These are phyloP conservation scores for Neotoxoptera formosana DNA, from an alignment of 1,140 invertebrate genomes.

Conservation along the genomic window DNA sequence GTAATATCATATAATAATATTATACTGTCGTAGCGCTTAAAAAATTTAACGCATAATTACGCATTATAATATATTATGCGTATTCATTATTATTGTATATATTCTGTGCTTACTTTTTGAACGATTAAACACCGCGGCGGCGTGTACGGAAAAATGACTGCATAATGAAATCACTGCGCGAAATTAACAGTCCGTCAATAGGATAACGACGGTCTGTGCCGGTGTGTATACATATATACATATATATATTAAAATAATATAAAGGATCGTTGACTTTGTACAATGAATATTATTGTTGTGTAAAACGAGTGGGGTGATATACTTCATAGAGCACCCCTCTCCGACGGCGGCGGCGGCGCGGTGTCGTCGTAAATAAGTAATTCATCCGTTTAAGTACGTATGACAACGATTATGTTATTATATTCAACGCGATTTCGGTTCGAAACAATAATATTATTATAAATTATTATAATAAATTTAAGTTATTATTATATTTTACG, in stretches of 20 bases:
- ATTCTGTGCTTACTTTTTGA: neutral
- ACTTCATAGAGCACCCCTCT: constrained; percentile 29
- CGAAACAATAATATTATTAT: constrained; percentile 23
- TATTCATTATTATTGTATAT: too few species aligned
- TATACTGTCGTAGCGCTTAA: neutral
- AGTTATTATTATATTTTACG: neutral
- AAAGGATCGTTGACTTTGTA: constrained; percentile 40
- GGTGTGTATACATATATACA: too few species aligned
- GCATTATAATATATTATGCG: too few species aligned
- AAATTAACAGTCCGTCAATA: constrained; percentile 13
- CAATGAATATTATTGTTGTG: constrained; percentile 9
- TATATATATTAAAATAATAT: neutral
- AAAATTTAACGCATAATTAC: neutral
- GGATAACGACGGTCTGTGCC: neutral
- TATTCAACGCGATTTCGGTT: neutral
- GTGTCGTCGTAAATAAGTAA: constrained; percentile 14
- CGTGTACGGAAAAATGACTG: too few species aligned
- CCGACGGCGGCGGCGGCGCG: too few species aligned
- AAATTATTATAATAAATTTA: neutral
- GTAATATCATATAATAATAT: neutral
- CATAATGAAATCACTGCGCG: neutral
- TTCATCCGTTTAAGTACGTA: neutral
- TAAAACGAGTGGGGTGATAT: neutral
- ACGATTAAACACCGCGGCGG: neutral
- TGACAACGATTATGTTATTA: neutral